A percentile compares a stretch with the other conserved stretches of the same genome.
These are phyloP conservation scores for Theristicus caerulescens DNA, from an alignment of 2,113 vertebrate species.

Conservation along the genomic window DNA sequence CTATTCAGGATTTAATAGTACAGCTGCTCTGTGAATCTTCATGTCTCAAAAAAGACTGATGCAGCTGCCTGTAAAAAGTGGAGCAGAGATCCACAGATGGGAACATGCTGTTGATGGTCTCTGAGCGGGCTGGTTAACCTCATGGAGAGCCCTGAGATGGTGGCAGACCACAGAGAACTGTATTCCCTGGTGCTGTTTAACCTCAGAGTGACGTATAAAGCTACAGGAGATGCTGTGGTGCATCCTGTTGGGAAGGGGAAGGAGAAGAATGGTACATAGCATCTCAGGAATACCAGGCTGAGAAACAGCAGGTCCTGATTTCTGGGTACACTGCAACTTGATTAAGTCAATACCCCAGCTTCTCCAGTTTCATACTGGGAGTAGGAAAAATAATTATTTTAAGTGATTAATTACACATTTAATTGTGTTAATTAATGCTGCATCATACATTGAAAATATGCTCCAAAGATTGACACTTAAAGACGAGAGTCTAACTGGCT, in stretches of 20 bases:
- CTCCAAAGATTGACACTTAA: neutral
- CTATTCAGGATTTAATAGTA: neutral
- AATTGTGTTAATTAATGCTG: neutral
- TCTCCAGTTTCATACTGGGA: neutral
- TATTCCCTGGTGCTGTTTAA: neutral
- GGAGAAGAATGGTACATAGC: neutral
- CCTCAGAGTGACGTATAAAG: neutral
- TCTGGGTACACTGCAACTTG: neutral
- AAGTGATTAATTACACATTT: neutral
- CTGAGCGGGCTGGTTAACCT: neutral
- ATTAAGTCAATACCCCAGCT: neutral
- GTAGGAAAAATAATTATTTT: neutral
- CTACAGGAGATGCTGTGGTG: neutral
- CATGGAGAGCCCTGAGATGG: neutral
- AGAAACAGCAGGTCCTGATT: neutral
- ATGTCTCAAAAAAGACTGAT: neutral
- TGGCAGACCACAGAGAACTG: neutral
- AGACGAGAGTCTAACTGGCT: neutral
- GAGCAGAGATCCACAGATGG: neutral
- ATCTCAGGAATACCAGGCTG: accelerated
- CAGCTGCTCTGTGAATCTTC: neutral
- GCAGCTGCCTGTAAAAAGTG: neutral
- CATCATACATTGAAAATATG: neutral
- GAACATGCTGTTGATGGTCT: neutral
- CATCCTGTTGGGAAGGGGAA: neutral